Percentiles rank a stretch among this genome's conserved stretches.
These are phyloP conservation scores for Arrhamphus sclerolepis DNA, from an alignment of 2,797 vertebrate genomes.

Conservation along the genomic window DNA sequence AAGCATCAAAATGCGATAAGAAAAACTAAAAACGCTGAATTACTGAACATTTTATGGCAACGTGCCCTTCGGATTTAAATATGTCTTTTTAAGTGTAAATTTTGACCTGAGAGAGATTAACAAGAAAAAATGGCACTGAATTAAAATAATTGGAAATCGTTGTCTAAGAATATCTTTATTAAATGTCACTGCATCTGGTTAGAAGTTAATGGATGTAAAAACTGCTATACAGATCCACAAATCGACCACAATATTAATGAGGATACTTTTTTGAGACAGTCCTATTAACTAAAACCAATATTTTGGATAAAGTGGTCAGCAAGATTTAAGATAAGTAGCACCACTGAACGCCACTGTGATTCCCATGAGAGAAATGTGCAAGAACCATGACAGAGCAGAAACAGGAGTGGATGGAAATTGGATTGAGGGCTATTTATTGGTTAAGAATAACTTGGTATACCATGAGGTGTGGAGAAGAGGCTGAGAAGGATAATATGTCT, in stretches of 20 bases:
- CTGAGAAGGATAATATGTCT: constrained; percentile 95
- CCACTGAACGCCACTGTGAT: too few species aligned
- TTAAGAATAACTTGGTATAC: constrained; percentile 66
- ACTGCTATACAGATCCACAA: not conserved
- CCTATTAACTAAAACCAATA: too few species aligned
- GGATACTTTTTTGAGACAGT: not conserved
- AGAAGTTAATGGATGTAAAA: not conserved
- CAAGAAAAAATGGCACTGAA: constrained; percentile 10
- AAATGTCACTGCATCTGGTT: constrained; percentile 1
- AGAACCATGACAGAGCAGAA: too few species aligned
- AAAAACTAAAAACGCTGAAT: constrained; percentile 4
- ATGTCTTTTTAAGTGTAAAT: constrained; percentile 10
- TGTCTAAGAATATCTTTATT: constrained; percentile 13
- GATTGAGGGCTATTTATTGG: not conserved
- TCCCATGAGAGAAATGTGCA: too few species aligned
- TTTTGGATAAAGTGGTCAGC: too few species aligned
- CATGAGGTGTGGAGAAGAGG: constrained; percentile 96
- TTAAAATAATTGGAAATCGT: constrained; percentile 2
- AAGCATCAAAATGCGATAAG: not conserved
- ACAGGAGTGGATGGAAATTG: too few species aligned
- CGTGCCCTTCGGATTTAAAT: constrained; percentile 20
- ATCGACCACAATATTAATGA: not conserved
- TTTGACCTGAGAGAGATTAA: not conserved
- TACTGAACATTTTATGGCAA: constrained; percentile 7
- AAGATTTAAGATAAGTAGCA: too few species aligned